These are phyloP conservation scores for Chelonus insularis DNA, from an alignment of 1,140 invertebrate genomes.

Conservation along the genomic window DNA sequence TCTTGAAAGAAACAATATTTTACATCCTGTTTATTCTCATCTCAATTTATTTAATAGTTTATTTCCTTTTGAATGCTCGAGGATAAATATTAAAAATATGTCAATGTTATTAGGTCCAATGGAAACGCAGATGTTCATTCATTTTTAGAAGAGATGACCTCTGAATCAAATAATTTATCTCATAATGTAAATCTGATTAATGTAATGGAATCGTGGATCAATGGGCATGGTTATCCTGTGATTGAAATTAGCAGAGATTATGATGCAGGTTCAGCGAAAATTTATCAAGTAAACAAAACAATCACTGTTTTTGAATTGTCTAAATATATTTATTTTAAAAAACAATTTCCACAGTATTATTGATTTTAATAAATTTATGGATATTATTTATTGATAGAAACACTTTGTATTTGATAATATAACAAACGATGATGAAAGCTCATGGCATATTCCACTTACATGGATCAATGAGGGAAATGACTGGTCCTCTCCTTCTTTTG, in stretches of 20 bases:
- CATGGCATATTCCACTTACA: conserved; percentile 64
- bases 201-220: conserved; percentile 68
- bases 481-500: conserved; percentile 38
- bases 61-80: not conserved
- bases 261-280: conserved; percentile 45
- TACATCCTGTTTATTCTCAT: conserved; percentile 16
- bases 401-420: conserved; percentile 37
- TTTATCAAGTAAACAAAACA: conserved; percentile 56
- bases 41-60: not conserved
- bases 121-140: conserved; percentile 64
- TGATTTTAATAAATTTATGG: conserved; percentile 1
- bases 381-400: conserved; percentile 28
- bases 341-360: not conserved
- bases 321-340: too few species aligned
- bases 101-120: conserved; percentile 55
- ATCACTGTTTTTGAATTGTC: too few species aligned
- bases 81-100: not conserved
- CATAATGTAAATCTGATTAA: conserved; percentile 50
- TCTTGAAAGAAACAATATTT: not conserved
- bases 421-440: conserved; percentile 22
- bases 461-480: conserved; percentile 45
- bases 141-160: conserved; percentile 64
- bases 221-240: conserved; percentile 68
- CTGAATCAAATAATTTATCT: conserved; percentile 55
- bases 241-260: conserved; percentile 65